A percentile compares a stretch with the other conserved stretches of the same genome.
These are phyloP conservation scores for Todiramphus chloris DNA, from an alignment of 2,113 vertebrate genomes.

Conservation along the genomic window DNA sequence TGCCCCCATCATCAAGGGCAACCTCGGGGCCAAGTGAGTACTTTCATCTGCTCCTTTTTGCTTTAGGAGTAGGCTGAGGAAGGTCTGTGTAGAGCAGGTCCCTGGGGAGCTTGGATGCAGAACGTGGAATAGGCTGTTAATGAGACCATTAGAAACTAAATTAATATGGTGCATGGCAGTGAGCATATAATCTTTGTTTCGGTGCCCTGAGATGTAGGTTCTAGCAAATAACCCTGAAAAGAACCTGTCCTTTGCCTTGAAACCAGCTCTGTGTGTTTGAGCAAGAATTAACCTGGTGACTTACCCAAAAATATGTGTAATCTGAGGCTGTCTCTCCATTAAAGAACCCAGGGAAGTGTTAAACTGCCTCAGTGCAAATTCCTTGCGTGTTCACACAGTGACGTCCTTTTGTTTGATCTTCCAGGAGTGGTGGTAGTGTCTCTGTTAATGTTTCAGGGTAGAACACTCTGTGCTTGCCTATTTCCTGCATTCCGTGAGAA, in stretches of 20 bases:
- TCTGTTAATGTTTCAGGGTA: background rate
- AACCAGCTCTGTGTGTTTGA: background rate
- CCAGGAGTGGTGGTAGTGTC: background rate
- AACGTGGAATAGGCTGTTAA: background rate
- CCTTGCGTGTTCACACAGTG: background rate
- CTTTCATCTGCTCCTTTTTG: background rate
- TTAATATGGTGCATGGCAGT: background rate
- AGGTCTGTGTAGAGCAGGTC: background rate
- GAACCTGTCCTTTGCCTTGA: background rate
- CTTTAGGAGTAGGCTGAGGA: background rate
- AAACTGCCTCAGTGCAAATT: background rate
- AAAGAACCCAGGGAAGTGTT: background rate
- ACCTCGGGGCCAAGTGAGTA: constrained; percentile 92
- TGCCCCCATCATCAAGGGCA: constrained; percentile 94
- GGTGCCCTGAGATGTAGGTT: background rate
- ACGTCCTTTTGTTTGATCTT: background rate
- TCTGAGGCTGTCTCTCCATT: background rate
- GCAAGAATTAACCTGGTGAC: background rate
- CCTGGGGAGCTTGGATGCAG: background rate
- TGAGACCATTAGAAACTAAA: background rate
- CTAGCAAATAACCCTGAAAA: background rate
- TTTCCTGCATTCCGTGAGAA: background rate
- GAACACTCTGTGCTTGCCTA: background rate
- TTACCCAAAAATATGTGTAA: background rate
- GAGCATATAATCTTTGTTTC: background rate